phyloP scores from a whole-genome alignment of 2,888 invertebrate species.

The Phoronis australis region DNA sequence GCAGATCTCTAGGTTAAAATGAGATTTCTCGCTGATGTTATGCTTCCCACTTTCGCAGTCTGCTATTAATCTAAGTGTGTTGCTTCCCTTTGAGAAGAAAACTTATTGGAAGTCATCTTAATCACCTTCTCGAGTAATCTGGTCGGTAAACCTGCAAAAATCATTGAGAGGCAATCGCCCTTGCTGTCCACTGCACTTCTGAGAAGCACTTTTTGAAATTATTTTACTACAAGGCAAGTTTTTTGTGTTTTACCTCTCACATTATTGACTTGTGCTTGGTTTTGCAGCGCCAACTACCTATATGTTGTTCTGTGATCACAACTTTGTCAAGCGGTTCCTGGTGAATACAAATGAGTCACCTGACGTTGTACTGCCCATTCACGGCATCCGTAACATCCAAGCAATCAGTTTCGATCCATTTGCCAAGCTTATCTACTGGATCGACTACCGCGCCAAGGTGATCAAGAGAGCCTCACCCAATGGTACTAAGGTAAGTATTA shows the following conservation, averaged over 20 bases:
- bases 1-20: too few species aligned
- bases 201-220: not conserved
- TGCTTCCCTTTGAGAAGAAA: too few species aligned
- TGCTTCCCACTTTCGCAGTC: too few species aligned
- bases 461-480: constrained; percentile 76
- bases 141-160: too few species aligned
- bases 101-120: too few species aligned
- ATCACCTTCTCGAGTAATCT: too few species aligned
- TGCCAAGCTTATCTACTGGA: constrained; percentile 67
- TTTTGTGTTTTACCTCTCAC: too few species aligned
- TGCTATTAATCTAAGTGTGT: too few species aligned
- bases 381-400: constrained; percentile 78
- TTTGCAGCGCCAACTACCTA: constrained; percentile 74
- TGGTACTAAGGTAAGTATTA: constrained; percentile 61
- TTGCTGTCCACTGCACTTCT: too few species aligned
- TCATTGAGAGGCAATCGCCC: too few species aligned
- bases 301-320: constrained; percentile 79
- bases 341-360: constrained; percentile 64
- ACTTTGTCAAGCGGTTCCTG: constrained; percentile 73
- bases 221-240: not conserved
- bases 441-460: constrained; percentile 73
- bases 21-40: too few species aligned
- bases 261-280: too few species aligned
- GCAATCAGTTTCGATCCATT: constrained; percentile 84
- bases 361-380: constrained; percentile 70